These are phyloP conservation scores for Otus sunia DNA, from an alignment of 2,113 vertebrate species.

Conservation along the genomic window DNA sequence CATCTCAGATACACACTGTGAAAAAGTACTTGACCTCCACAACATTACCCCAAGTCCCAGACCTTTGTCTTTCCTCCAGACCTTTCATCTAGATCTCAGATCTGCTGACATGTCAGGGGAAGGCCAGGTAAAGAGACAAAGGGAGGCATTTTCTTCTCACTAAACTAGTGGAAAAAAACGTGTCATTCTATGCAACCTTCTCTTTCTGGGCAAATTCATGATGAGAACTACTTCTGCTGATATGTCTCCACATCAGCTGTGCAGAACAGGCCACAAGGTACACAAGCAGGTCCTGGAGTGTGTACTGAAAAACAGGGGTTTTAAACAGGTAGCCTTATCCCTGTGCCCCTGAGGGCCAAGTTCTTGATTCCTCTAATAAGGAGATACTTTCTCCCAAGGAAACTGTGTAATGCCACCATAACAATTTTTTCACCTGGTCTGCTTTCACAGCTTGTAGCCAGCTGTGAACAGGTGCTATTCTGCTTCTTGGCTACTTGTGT, in stretches of 20 bases:
- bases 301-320: neutral
- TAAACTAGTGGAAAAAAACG: neutral
- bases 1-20: no score
- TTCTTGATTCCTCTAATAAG: neutral
- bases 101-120: neutral
- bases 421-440: neutral
- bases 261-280: neutral
- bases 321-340: neutral
- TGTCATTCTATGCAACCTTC: neutral
- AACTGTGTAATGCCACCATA: neutral
- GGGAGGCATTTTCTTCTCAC: neutral
- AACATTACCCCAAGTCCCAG: neutral
- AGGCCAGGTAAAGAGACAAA: neutral
- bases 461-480: neutral
- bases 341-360: neutral
- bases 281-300: neutral
- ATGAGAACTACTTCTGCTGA: neutral
- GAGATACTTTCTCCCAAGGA: neutral
- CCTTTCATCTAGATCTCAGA: neutral
- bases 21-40: neutral
- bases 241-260: neutral
- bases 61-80: neutral
- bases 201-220: neutral
- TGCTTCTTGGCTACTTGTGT: neutral
- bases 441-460: neutral